Conservation (phyloP, 2,113 vertebrate genomes). For the Labeo catla region DNA sequence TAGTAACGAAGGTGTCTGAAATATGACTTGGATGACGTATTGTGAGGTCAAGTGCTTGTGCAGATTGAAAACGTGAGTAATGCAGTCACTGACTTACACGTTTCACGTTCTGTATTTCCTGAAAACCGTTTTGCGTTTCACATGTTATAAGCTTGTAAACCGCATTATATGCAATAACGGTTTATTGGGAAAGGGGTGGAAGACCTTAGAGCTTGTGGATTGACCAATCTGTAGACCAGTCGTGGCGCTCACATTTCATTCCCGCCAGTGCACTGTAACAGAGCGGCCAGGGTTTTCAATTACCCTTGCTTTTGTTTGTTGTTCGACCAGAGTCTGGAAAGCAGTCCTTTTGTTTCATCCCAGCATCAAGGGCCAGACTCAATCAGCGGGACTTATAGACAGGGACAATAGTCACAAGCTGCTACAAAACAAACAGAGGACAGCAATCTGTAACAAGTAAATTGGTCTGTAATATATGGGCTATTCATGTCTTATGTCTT, state of each 20-base stretch:
- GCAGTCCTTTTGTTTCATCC: slow-evolving; percentile 54
- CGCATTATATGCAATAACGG: background rate
- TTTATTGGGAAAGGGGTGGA: slow-evolving; percentile 1
- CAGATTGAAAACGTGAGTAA: slow-evolving; percentile 42
- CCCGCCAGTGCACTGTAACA: slow-evolving; percentile 36
- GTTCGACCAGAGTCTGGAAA: slow-evolving; percentile 38
- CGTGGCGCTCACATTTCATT: slow-evolving; percentile 38
- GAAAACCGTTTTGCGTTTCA: background rate
- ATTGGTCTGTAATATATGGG: slow-evolving; percentile 9
- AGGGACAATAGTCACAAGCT: slow-evolving; percentile 26
- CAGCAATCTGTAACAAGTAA: slow-evolving; percentile 23
- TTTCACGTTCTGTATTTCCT: background rate
- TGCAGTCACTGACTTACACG: background rate
- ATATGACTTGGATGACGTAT: slow-evolving; percentile 8
- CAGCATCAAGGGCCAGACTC: slow-evolving; percentile 41
- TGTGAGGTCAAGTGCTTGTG: slow-evolving; percentile 20
- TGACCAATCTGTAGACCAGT: slow-evolving; percentile 46
- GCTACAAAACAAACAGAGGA: slow-evolving; percentile 40
- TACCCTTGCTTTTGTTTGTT: slow-evolving; percentile 47
- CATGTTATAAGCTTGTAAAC: background rate
- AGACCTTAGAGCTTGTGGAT: background rate
- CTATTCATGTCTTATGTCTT: background rate
- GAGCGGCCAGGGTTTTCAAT: slow-evolving; percentile 47
- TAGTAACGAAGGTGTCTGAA: slow-evolving; percentile 31
- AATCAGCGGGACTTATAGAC: slow-evolving; percentile 33